Evolutionary conservation across 23 tunicate species (phyloP).

Genomic region (Styela clava): DNA sequence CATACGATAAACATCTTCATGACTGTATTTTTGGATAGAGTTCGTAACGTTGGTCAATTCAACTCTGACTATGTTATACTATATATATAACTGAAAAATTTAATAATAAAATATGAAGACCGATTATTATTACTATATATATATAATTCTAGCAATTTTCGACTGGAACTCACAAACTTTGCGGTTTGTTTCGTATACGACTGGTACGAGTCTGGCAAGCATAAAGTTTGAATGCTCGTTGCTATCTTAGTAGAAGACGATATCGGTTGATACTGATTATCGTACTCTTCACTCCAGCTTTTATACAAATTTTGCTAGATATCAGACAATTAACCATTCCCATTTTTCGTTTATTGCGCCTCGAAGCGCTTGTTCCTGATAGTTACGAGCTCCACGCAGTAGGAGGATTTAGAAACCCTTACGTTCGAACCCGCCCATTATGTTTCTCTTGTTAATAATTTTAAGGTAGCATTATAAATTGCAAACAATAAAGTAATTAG

Average conservation of each 20-base stretch:
- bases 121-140: no score
- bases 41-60: neutral
- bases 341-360: neutral
- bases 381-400: neutral
- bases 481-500: neutral
- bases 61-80: neutral
- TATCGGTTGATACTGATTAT: neutral
- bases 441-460: neutral
- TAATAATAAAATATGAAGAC: no score
- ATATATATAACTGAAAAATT: no score
- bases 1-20: neutral
- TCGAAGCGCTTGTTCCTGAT: neutral
- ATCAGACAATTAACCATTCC: neutral
- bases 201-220: no score
- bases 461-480: neutral
- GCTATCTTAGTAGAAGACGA: neutral
- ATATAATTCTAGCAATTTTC: no score
- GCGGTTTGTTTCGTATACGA: no score
- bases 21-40: neutral
- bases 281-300: neutral
- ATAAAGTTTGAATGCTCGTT: no score
- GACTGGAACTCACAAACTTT: no score
- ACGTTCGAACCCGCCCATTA: neutral
- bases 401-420: neutral
- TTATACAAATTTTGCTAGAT: neutral